These are phyloP conservation scores for Ormia ochracea DNA, from an alignment of 2,888 invertebrate genomes.

Conservation along the genomic window DNA sequence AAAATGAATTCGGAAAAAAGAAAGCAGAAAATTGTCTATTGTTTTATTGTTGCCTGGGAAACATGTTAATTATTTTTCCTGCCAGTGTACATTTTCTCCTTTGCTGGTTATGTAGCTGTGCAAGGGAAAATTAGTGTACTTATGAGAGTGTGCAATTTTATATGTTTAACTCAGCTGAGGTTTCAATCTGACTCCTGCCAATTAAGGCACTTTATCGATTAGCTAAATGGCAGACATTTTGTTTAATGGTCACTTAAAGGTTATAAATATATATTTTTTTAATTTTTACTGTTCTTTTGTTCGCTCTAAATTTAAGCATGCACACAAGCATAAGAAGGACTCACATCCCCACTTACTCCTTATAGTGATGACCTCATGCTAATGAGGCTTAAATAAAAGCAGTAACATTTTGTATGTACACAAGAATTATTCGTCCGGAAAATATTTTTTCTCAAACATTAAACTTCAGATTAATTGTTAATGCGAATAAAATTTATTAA, in stretches of 20 bases:
- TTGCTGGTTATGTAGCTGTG: background rate
- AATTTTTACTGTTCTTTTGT: conserved; percentile 6
- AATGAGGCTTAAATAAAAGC: background rate
- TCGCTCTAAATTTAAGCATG: background rate
- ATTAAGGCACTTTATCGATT: conserved; percentile 62
- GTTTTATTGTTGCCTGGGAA: conserved; percentile 62
- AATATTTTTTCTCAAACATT: too few relatives aligned
- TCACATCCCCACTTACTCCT: too few relatives aligned
- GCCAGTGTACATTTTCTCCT: conserved; percentile 29
- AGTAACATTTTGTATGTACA: too few relatives aligned
- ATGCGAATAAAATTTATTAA: too few relatives aligned
- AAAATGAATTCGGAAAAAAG: background rate
- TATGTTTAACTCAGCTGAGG: conserved; percentile 33
- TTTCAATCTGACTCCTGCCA: conserved; percentile 58
- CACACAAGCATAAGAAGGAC: too few relatives aligned
- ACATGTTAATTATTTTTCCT: conserved; percentile 65
- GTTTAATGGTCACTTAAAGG: conserved; percentile 39
- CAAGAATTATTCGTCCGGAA: too few relatives aligned
- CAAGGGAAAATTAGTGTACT: background rate
- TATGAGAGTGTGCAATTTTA: background rate
- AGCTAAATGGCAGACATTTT: conserved; percentile 59
- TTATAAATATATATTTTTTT: background rate
- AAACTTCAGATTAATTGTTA: too few relatives aligned
- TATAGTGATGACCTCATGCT: conserved; percentile 9
- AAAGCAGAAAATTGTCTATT: background rate